Conservation (phyloP, 2,888 invertebrate species). For the Galeruca laticollis region DNA sequence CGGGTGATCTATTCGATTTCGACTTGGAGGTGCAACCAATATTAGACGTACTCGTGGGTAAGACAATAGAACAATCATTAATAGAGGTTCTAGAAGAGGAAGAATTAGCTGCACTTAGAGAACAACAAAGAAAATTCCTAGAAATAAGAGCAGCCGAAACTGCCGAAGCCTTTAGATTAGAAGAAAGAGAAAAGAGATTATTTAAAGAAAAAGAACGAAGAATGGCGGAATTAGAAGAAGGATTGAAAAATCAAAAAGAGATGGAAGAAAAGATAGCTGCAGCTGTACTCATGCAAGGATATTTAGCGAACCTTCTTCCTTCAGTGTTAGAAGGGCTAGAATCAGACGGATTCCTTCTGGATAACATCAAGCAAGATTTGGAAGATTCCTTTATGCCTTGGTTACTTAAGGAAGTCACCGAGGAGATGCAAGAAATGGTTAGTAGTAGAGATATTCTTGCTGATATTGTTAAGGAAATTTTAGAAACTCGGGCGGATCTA, state of each 20-base stretch:
- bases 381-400: conserved; percentile 89
- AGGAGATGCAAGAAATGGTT: conserved; percentile 84
- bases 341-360: conserved; percentile 78
- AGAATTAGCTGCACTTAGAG: conserved; percentile 84
- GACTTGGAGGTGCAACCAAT: conserved; percentile 92
- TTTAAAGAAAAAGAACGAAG: conserved; percentile 80
- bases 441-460: conserved; percentile 85
- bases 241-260: conserved; percentile 75
- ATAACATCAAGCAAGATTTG: conserved; percentile 75
- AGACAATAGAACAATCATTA: conserved; percentile 89
- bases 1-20: conserved; percentile 93
- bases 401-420: conserved; percentile 85
- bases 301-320: conserved; percentile 88
- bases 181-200: conserved; percentile 81
- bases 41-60: conserved; percentile 89
- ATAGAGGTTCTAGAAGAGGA: conserved; percentile 94
- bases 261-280: conserved; percentile 83
- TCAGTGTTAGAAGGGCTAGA: conserved; percentile 84
- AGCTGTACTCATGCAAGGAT: conserved; percentile 85
- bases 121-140: conserved; percentile 80
- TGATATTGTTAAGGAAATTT: conserved; percentile 84
- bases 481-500: conserved; percentile 79
- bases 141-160: conserved; percentile 84
- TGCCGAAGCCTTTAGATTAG: conserved; percentile 79
- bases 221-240: conserved; percentile 77